Evolutionary conservation across 2,113 vertebrate species (phyloP).

Genomic region (Erythrocercus mccallii): DNA sequence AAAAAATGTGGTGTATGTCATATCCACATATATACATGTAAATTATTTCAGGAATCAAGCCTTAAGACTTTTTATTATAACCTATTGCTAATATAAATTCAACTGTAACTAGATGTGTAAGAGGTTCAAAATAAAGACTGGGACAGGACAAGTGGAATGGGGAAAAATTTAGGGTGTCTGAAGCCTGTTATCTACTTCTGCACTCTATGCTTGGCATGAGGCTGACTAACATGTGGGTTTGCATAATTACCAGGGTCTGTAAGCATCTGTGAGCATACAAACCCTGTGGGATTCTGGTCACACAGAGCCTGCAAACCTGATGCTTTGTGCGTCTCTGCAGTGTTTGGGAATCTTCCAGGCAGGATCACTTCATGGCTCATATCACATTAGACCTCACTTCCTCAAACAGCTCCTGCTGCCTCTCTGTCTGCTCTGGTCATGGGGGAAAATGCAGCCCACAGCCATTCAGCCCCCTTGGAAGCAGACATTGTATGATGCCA

Average conservation of each 20-base stretch:
- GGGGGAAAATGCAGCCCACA: neutral
- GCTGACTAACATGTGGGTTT: neutral
- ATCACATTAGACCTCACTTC: fast-evolving
- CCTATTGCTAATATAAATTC: neutral
- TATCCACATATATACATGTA: neutral
- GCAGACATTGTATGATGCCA: neutral
- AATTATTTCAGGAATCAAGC: neutral
- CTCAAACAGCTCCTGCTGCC: neutral
- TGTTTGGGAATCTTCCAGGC: neutral
- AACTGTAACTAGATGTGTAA: neutral
- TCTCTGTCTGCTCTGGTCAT: neutral
- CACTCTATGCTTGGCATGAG: too few species aligned
- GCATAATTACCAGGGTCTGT: neutral
- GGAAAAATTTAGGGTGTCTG: neutral
- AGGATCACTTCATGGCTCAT: neutral
- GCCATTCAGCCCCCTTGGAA: neutral
- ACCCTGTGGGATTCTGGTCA: neutral
- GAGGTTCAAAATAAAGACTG: neutral
- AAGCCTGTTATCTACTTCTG: neutral
- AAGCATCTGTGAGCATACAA: neutral
- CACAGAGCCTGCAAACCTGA: neutral
- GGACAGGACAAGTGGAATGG: neutral
- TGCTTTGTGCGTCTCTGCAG: neutral
- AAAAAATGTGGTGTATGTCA: neutral
- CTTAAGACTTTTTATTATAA: neutral